A percentile compares a stretch with the other conserved stretches of the same genome.
These are phyloP conservation scores for Dipus sagitta DNA, from an alignment of 2,797 vertebrate species.

Conservation along the genomic window DNA sequence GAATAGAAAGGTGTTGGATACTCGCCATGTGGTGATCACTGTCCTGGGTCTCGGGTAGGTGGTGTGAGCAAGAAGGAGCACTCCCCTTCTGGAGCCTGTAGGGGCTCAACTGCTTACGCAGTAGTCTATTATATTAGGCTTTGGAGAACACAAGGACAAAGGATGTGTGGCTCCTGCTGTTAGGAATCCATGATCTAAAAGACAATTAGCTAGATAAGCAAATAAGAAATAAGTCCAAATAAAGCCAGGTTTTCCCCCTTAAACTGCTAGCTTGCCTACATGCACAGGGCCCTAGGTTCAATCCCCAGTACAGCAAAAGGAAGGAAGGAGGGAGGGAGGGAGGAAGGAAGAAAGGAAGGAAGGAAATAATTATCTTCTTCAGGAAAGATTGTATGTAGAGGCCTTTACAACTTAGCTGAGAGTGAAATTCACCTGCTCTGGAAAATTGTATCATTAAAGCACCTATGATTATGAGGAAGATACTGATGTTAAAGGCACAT, in stretches of 20 bases:
- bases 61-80: neutral
- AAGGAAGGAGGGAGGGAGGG: neutral
- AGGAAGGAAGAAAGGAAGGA: too few species aligned
- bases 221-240: conserved; percentile 14
- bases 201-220: neutral
- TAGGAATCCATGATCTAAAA: neutral
- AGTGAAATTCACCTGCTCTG: neutral
- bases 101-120: neutral
- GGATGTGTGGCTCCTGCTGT: neutral
- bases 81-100: neutral
- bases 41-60: neutral
- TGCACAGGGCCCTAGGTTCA: neutral
- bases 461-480: neutral
- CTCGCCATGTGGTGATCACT: neutral
- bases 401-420: neutral
- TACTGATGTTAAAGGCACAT: neutral
- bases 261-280: neutral
- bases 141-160: neutral
- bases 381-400: neutral
- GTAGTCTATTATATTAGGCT: neutral
- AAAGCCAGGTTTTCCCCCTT: neutral
- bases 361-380: neutral
- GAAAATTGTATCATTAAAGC: conserved; percentile 5
- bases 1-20: conserved; percentile 19
- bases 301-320: neutral